Evolutionary conservation across 2,888 invertebrate species (phyloP), one percentile per base, ranked within the genome.

Genomic region (Amblyteles armatorius): DNA sequence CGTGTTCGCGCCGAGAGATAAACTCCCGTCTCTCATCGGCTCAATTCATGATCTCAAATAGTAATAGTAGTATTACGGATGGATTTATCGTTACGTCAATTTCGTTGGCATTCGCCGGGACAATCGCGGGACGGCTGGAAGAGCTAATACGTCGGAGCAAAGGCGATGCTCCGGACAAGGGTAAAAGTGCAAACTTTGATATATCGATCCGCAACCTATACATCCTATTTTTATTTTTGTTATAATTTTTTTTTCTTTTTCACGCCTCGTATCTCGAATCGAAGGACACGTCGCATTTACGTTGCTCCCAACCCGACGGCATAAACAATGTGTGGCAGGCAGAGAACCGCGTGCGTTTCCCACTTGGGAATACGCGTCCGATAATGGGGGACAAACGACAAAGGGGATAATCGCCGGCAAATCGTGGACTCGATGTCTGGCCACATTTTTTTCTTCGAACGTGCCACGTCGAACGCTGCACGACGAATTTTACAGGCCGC

Each of bases 31-130:
- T 82, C 57, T 82, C 71, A 79, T 82, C 84, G 44, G 79, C 82
- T 67, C 82, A 76, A 85, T 86, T 86, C 81, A 84, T 84, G 79
- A 84, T 86, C 81, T 65, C 72, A 19, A 57, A 69, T 76, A 73
- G 29, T 52, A 55, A 44, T 74, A 82, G 83, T 81, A 81, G 71
- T 19, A 84, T 57, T 73, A 69, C 44, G 29, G 73, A 73, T 11
- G 50, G 83, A 82, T 79, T 84, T 60, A 78, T 80, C 80, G 76
- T 77, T 57, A 16, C 33, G 57, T 57, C 65, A 69, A 79, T 84
- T 74, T 57, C 74, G 78, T 74, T 69, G 80, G 57, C 83, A 72
- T 74, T 86, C 65, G 13, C 63, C 26, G 73, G 73, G 78, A 81
- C 77, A 69, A 83, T 84, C 16, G 26, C n/a, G 33, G 40, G 67